phyloP scores from a whole-genome alignment of 2,797 vertebrate species.

The Scolopax rusticola region DNA sequence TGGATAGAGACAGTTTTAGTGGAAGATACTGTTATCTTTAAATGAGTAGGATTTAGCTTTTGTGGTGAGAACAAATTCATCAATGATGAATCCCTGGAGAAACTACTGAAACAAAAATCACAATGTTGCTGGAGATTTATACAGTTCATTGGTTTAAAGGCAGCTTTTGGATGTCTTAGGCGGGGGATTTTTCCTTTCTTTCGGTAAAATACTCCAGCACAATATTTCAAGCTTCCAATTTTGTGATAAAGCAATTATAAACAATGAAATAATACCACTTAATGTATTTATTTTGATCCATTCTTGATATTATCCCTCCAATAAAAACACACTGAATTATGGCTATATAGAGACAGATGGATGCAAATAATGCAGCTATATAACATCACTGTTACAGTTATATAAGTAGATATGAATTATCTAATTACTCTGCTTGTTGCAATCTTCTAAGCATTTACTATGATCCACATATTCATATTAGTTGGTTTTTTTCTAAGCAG shows the following conservation, averaged over 20 bases:
- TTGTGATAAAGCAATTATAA: slow-evolving; percentile 40
- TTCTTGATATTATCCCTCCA: slow-evolving; percentile 53
- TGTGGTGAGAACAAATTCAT: slow-evolving; percentile 83
- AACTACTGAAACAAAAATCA: slow-evolving; percentile 81
- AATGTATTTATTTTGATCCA: slow-evolving; percentile 12
- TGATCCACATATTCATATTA: neutral
- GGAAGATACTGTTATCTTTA: slow-evolving; percentile 81
- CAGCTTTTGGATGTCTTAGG: slow-evolving; percentile 71
- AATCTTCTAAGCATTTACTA: slow-evolving; percentile 38
- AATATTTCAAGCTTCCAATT: slow-evolving; percentile 39
- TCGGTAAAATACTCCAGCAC: slow-evolving; percentile 60
- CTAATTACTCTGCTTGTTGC: slow-evolving; percentile 52
- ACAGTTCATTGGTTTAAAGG: slow-evolving; percentile 77
- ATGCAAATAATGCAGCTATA: slow-evolving; percentile 44
- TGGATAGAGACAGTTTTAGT: slow-evolving; percentile 81
- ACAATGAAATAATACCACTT: slow-evolving; percentile 63
- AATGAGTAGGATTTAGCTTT: slow-evolving; percentile 82
- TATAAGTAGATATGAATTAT: slow-evolving; percentile 45
- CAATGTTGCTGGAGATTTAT: slow-evolving; percentile 76
- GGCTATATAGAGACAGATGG: slow-evolving; percentile 67
- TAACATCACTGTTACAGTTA: slow-evolving; percentile 28
- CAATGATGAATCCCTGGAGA: slow-evolving; percentile 81
- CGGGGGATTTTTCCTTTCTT: slow-evolving; percentile 40
- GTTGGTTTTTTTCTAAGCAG: neutral
- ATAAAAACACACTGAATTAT: slow-evolving; percentile 72